Conservation (phyloP, 2,113 vertebrate species). For the Entosphenus tridentatus region DNA sequence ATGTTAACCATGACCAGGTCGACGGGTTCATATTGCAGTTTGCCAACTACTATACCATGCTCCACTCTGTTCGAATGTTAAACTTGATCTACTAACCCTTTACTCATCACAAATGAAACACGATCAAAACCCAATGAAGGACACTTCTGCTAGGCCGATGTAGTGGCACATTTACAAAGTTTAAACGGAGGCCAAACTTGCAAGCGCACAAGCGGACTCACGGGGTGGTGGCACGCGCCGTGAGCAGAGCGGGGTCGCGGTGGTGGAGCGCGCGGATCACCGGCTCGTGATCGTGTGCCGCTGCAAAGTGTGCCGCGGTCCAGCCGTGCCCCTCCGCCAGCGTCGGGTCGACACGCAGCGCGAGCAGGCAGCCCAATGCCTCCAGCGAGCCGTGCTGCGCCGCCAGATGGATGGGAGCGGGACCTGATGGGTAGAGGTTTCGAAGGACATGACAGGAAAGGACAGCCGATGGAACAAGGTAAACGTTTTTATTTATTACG, state of each 20-base stretch:
- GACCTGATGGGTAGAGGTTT: constrained; percentile 17
- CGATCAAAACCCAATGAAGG: too few species aligned
- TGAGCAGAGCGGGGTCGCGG: constrained; percentile 22
- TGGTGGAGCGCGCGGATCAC: constrained; percentile 25
- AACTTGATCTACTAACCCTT: too few species aligned
- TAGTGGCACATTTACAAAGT: too few species aligned
- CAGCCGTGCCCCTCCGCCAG: constrained; percentile 26
- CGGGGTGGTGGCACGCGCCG: constrained; percentile 21
- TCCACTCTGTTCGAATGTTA: too few species aligned
- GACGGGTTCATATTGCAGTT: too few species aligned
- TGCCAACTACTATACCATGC: too few species aligned
- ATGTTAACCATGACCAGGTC: too few species aligned
- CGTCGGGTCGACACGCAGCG: constrained; percentile 21
- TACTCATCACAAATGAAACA: too few species aligned
- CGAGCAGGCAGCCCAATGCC: constrained; percentile 23
- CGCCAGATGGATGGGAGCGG: constrained; percentile 27
- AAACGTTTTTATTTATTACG: too few species aligned
- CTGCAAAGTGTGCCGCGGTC: constrained; percentile 32
- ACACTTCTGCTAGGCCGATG: too few species aligned
- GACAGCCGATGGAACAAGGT: neutral
- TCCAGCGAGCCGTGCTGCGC: constrained; percentile 31
- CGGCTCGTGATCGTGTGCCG: constrained; percentile 29
- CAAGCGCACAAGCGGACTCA: constrained; percentile 15
- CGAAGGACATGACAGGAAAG: neutral
- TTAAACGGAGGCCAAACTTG: too few species aligned